Evolutionary conservation across 1,140 invertebrate genomes (phyloP).

Genomic region (Camponotus floridanus): DNA sequence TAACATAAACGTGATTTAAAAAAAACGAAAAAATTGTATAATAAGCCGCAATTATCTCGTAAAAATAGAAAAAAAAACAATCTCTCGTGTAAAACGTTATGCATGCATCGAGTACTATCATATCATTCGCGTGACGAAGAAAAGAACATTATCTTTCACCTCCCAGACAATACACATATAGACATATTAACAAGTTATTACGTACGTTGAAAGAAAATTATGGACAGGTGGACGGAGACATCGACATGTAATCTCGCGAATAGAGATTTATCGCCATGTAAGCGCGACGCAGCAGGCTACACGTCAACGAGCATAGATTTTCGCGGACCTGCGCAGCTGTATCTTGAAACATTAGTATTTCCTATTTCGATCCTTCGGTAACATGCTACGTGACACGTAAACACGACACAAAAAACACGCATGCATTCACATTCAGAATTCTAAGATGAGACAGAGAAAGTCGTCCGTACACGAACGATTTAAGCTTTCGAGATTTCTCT

Average conservation of each 20-base stretch:
- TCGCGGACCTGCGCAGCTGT: slow-evolving; percentile 79
- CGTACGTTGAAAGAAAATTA: slow-evolving; percentile 68
- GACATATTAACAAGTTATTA: slow-evolving; percentile 63
- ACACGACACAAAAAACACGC: background rate
- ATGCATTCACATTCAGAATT: background rate
- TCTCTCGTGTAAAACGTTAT: background rate
- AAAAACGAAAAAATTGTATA: background rate
- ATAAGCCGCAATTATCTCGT: background rate
- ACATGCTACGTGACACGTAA: background rate
- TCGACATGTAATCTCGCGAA: slow-evolving; percentile 59
- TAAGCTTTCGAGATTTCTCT: background rate
- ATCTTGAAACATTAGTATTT: slow-evolving; percentile 69
- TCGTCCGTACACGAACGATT: background rate
- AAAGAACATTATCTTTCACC: slow-evolving; percentile 28
- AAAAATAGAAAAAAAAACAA: slow-evolving; percentile 10
- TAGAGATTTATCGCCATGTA: slow-evolving; percentile 63
- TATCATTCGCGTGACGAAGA: slow-evolving; percentile 1
- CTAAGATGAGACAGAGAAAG: background rate
- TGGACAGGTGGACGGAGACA: slow-evolving; percentile 54
- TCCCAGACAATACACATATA: slow-evolving; percentile 38
- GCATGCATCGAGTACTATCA: slow-evolving; percentile 19
- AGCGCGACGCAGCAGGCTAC: slow-evolving; percentile 49
- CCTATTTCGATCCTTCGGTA: background rate
- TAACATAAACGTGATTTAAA: background rate
- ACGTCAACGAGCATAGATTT: slow-evolving; percentile 73